phyloP scores from a whole-genome alignment of 1,140 invertebrate species.

The Periplaneta americana region DNA sequence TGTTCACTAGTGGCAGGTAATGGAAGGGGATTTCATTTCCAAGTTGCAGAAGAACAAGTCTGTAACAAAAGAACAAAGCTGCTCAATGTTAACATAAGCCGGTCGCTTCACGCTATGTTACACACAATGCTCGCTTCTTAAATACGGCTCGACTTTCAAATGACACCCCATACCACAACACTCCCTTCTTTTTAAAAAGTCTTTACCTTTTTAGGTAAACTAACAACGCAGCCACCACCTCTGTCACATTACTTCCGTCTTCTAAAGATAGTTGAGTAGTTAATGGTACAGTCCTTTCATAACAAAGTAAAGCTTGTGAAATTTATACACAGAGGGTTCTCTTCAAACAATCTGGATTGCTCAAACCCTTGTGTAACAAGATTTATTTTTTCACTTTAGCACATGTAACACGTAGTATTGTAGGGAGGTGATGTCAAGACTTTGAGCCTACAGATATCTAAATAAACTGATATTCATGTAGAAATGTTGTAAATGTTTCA shows the following conservation, averaged over 20 bases:
- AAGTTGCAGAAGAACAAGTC: not conserved
- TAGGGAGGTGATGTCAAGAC: no score
- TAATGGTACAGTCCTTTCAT: not conserved
- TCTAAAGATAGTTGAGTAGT: not conserved
- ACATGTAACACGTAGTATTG: no score
- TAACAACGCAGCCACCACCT: not conserved
- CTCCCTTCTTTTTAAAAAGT: not conserved
- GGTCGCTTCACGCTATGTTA: not conserved
- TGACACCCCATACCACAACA: not conserved
- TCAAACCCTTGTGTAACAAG: no score
- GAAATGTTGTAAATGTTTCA: no score
- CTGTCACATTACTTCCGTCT: not conserved
- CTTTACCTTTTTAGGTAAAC: no score
- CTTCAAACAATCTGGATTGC: no score
- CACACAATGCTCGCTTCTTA: not conserved
- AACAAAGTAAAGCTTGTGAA: no score
- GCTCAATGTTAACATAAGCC: not conserved
- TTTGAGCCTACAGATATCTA: no score
- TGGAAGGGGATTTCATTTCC: not conserved
- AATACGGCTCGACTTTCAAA: not conserved
- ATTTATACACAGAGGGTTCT: no score
- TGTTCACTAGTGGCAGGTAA: not conserved
- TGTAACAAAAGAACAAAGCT: not conserved
- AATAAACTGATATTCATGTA: no score
- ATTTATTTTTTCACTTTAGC: no score